Evolutionary conservation across 2,888 invertebrate species (phyloP).

Genomic region (Protodeltote pygarga): DNA sequence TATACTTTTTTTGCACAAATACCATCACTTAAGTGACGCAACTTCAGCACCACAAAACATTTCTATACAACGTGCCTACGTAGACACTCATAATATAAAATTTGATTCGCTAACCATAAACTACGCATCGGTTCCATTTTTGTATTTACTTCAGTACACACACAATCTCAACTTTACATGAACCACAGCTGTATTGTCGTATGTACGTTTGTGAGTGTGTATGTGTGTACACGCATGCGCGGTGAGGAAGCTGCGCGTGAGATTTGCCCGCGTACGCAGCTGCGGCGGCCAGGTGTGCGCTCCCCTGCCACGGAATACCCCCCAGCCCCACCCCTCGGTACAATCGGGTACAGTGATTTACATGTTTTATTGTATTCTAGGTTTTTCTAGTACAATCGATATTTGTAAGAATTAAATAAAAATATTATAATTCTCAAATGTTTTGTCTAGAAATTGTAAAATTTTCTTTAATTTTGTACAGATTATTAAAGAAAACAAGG

Average conservation of each 20-base stretch:
- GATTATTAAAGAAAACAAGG: too few relatives aligned
- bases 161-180: conserved; percentile 18
- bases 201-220: conserved; percentile 27
- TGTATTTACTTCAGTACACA: conserved; percentile 33
- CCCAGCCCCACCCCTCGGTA: conserved; percentile 67
- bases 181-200: conserved; percentile 33
- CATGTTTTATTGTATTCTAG: conserved; percentile 37
- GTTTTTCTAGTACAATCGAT: not conserved
- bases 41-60: not conserved
- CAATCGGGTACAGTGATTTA: conserved; percentile 50
- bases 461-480: too few relatives aligned
- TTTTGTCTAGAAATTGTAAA: too few relatives aligned
- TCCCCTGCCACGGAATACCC: conserved; percentile 63
- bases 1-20: too few relatives aligned
- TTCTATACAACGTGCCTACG: too few relatives aligned
- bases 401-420: too few relatives aligned
- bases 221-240: conserved; percentile 76
- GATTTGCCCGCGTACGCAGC: conserved; percentile 83
- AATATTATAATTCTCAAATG: too few relatives aligned
- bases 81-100: too few relatives aligned
- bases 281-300: conserved; percentile 85
- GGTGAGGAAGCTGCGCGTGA: conserved; percentile 85
- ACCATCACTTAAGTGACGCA: too few relatives aligned
- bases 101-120: conserved; percentile 15
- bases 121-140: conserved; percentile 24